Percentiles rank a stretch among this genome's conserved stretches.
These are phyloP conservation scores for Rhamphomyia laevipes DNA, from an alignment of 2,888 invertebrate genomes.

Conservation along the genomic window DNA sequence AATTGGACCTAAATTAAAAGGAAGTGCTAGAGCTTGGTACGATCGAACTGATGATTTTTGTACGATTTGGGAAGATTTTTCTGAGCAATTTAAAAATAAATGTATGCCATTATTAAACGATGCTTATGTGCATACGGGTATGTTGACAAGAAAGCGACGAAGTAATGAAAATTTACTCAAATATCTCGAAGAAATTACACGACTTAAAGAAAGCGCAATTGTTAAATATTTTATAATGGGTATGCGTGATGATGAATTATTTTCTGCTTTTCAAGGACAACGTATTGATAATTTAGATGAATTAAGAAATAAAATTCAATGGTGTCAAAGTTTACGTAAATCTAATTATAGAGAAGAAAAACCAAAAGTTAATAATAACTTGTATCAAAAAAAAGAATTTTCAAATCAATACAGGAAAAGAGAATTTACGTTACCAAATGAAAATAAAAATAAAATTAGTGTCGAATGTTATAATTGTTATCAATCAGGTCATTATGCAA, in stretches of 20 bases:
- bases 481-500: background rate
- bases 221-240: background rate
- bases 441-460: background rate
- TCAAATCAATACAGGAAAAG: too few relatives aligned
- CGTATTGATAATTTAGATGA: too few relatives aligned
- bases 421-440: too few relatives aligned
- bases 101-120: too few relatives aligned
- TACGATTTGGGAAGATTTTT: too few relatives aligned
- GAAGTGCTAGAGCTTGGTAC: too few relatives aligned
- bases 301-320: too few relatives aligned
- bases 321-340: too few relatives aligned
- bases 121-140: background rate
- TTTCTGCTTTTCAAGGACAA: background rate
- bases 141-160: background rate
- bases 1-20: too few relatives aligned
- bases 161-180: background rate
- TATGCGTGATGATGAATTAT: background rate
- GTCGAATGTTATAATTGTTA: background rate
- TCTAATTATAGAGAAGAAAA: background rate
- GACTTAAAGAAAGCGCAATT: too few relatives aligned
- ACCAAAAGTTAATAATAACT: background rate
- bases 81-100: too few relatives aligned
- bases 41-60: too few relatives aligned
- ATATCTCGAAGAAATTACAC: background rate
- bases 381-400: background rate